A percentile compares a stretch with the other conserved stretches of the same genome.
Evolutionary conservation across 2,888 invertebrate species (phyloP).

Genomic region (Synergus umbraculus): DNA sequence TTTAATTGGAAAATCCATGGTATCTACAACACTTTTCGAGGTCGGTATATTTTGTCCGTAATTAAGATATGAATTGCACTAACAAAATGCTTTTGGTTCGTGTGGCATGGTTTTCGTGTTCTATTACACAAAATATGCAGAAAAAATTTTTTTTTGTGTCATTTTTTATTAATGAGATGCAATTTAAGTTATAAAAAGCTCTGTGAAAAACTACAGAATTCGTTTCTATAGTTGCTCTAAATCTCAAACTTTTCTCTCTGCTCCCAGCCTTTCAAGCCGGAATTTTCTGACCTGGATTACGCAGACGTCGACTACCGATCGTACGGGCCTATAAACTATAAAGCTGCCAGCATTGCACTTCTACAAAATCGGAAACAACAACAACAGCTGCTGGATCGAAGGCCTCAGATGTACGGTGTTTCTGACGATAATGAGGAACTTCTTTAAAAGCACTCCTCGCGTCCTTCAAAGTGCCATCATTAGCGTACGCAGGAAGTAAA

Average conservation of each 20-base stretch:
- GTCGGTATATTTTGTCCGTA: not conserved
- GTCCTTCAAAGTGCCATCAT: slow-evolving; percentile 55
- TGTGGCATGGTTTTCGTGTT: not conserved
- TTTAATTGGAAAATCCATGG: not conserved
- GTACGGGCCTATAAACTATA: slow-evolving; percentile 95
- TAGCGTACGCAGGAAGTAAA: slow-evolving; percentile 55
- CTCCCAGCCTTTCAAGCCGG: slow-evolving; percentile 87
- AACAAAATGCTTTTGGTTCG: not conserved
- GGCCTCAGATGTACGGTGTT: slow-evolving; percentile 75
- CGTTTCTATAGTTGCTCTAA: not conserved
- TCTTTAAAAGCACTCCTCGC: slow-evolving; percentile 60
- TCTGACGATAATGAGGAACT: slow-evolving; percentile 75
- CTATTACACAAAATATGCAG: not conserved
- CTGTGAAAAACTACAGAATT: not conserved
- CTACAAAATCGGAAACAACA: slow-evolving; percentile 67
- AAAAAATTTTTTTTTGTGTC: too few species aligned
- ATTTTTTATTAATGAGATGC: not conserved
- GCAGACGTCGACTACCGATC: slow-evolving; percentile 93
- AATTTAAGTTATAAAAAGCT: not conserved
- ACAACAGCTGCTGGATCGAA: slow-evolving; percentile 63
- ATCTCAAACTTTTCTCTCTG: slow-evolving; percentile 44
- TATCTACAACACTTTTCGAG: not conserved
- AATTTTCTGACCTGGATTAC: slow-evolving; percentile 89
- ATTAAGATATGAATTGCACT: not conserved
- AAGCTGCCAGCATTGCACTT: slow-evolving; percentile 86